These are phyloP conservation scores for Astreopora myriophthalma DNA, from an alignment of 64 coral and sea anemone genomes.

Conservation along the genomic window DNA sequence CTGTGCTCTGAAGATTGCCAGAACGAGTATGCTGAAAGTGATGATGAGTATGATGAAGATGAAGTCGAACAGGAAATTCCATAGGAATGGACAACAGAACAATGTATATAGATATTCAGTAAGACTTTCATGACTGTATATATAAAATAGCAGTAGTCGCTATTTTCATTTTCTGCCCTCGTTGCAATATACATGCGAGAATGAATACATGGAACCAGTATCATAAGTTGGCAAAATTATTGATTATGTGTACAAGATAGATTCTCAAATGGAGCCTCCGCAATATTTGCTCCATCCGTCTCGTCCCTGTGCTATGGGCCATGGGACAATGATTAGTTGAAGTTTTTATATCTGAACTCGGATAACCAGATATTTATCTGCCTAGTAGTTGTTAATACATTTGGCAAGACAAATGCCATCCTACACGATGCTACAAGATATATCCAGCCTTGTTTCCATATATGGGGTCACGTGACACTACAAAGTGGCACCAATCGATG, in stretches of 20 bases:
- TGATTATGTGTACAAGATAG: slow-evolving; percentile 26
- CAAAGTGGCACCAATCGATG: slow-evolving; percentile 64
- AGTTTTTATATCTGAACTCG: slow-evolving; percentile 41
- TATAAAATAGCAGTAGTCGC: slow-evolving; percentile 66
- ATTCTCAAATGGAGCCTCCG: slow-evolving; percentile 52
- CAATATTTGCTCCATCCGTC: slow-evolving; percentile 60
- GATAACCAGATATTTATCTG: slow-evolving; percentile 60
- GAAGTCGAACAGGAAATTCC: slow-evolving; percentile 13
- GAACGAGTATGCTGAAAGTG: slow-evolving; percentile 54
- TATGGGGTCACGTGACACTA: slow-evolving; percentile 64
- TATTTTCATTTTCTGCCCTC: slow-evolving; percentile 74
- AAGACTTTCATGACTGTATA: slow-evolving; percentile 72
- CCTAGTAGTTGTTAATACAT: slow-evolving; percentile 67
- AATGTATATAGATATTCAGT: slow-evolving; percentile 51
- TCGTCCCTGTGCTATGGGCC: slow-evolving; percentile 59
- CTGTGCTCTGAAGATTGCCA: slow-evolving; percentile 58
- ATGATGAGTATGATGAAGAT: slow-evolving; percentile 29
- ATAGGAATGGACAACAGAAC: too few relatives aligned
- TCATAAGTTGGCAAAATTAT: slow-evolving; percentile 31
- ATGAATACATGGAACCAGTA: slow-evolving; percentile 39
- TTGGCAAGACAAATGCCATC: slow-evolving; percentile 62
- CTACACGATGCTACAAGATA: slow-evolving; percentile 26
- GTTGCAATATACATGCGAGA: slow-evolving; percentile 65
- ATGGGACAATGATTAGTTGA: slow-evolving; percentile 41
- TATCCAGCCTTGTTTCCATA: background rate